Evolutionary conservation across 35 echinoderm and acorn worm species (phyloP).

Genomic region (Lytechinus pictus): DNA sequence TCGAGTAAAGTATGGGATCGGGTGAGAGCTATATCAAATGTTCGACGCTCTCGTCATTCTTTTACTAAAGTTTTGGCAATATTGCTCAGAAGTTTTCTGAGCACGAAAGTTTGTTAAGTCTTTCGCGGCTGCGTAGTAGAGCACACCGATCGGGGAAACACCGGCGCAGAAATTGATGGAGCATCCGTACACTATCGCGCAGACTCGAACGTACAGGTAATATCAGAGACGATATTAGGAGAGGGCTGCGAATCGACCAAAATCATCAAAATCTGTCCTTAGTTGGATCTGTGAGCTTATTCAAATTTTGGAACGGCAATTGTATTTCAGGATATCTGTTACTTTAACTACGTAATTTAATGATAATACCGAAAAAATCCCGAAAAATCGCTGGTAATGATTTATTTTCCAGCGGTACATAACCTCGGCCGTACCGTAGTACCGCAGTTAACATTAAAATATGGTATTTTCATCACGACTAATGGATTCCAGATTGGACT

Average conservation of each 20-base stretch:
- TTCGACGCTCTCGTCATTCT: too few relatives aligned
- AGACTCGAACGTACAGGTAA: background rate
- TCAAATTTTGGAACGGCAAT: background rate
- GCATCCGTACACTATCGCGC: background rate
- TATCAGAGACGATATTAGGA: background rate
- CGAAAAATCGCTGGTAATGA: too few relatives aligned
- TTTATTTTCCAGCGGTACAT: too few relatives aligned
- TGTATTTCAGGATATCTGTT: background rate
- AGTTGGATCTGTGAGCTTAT: background rate
- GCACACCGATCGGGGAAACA: background rate
- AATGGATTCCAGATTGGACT: too few relatives aligned
- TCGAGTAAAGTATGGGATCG: too few relatives aligned
- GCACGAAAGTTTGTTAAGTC: background rate
- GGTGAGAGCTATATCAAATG: too few relatives aligned
- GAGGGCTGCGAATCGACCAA: background rate
- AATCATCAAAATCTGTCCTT: background rate
- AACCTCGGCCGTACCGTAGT: too few relatives aligned
- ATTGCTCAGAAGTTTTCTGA: conserved; percentile 11
- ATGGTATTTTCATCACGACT: too few relatives aligned
- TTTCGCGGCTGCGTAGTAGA: background rate
- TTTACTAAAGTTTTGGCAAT: background rate
- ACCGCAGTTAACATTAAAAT: too few relatives aligned
- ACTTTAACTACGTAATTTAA: too few relatives aligned
- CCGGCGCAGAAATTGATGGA: background rate
- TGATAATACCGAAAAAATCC: too few relatives aligned